These are phyloP conservation scores for Pimephales promelas DNA, from an alignment of 2,113 vertebrate species.

Conservation along the genomic window DNA sequence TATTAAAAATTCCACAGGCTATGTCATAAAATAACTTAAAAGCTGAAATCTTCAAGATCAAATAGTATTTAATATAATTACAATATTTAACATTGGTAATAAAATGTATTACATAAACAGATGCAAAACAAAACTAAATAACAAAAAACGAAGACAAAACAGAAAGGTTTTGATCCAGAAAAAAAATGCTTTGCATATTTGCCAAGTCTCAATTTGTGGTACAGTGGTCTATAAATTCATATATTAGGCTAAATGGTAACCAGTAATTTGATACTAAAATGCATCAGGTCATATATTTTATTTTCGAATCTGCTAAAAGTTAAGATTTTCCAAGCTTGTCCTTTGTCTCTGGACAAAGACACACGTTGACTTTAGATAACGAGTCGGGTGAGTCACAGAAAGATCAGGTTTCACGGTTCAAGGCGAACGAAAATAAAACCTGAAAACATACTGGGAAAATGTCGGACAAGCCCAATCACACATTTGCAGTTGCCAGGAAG, in stretches of 20 bases:
- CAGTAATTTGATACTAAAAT: neutral
- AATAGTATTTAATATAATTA: neutral
- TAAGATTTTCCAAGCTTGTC: conserved; percentile 28
- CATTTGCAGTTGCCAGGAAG: neutral
- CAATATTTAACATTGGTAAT: neutral
- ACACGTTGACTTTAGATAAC: conserved; percentile 62
- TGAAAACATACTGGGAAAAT: conserved; percentile 72
- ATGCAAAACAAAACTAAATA: neutral
- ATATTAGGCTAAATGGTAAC: neutral
- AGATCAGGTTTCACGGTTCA: conserved; percentile 66
- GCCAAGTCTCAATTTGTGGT: neutral
- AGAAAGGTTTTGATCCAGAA: neutral
- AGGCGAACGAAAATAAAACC: conserved; percentile 73
- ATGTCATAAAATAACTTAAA: neutral
- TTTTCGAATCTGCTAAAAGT: neutral
- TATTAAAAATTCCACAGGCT: neutral
- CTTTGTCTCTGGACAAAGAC: conserved; percentile 56
- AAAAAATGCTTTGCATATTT: neutral
- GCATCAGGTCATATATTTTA: neutral
- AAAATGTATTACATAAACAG: neutral
- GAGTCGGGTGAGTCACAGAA: conserved; percentile 54
- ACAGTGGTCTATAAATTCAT: neutral
- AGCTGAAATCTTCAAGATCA: neutral
- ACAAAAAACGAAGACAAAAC: neutral
- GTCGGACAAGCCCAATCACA: conserved; percentile 64